Evolutionary conservation across 1,140 invertebrate genomes (phyloP).

Genomic region (Danaus melanippus): DNA sequence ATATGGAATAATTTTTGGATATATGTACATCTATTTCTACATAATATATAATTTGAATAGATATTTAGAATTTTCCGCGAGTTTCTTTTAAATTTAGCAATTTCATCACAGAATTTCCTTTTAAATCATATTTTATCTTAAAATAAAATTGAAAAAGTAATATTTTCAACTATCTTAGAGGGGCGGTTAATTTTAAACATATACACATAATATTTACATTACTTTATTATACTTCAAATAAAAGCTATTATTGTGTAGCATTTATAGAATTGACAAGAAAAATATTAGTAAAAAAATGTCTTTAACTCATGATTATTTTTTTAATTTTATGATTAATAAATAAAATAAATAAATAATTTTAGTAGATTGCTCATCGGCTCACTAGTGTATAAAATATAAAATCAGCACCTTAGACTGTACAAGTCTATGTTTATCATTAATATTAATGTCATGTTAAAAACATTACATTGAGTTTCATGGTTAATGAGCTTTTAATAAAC

Average conservation of each 20-base stretch:
- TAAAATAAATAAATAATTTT: constrained; percentile 33
- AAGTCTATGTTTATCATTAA: constrained; percentile 17
- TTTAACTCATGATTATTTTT: constrained; percentile 40
- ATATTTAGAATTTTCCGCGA: too few relatives aligned
- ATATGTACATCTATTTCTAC: too few relatives aligned
- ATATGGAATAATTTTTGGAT: too few relatives aligned
- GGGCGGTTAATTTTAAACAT: constrained; percentile 22
- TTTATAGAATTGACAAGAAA: constrained; percentile 67
- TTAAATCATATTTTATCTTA: too few relatives aligned
- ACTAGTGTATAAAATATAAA: constrained; percentile 23
- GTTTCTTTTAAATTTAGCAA: too few relatives aligned
- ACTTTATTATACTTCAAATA: constrained; percentile 19
- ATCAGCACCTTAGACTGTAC: constrained; percentile 34
- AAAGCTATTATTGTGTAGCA: constrained; percentile 24
- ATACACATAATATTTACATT: constrained; percentile 23
- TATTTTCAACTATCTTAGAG: not conserved
- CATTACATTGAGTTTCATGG: constrained; percentile 16
- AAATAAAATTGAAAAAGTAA: not conserved
- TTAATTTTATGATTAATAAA: constrained; percentile 36
- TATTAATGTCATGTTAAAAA: constrained; percentile 32
- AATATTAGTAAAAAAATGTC: constrained; percentile 61
- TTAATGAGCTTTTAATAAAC: constrained; percentile 20
- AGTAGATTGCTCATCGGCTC: constrained; percentile 34
- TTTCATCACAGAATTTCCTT: too few relatives aligned
- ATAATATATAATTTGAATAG: too few relatives aligned